Percentiles rank a stretch among this genome's conserved stretches.
Conservation (phyloP, 2,888 invertebrate genomes). For the Eupithecia exiguata region DNA sequence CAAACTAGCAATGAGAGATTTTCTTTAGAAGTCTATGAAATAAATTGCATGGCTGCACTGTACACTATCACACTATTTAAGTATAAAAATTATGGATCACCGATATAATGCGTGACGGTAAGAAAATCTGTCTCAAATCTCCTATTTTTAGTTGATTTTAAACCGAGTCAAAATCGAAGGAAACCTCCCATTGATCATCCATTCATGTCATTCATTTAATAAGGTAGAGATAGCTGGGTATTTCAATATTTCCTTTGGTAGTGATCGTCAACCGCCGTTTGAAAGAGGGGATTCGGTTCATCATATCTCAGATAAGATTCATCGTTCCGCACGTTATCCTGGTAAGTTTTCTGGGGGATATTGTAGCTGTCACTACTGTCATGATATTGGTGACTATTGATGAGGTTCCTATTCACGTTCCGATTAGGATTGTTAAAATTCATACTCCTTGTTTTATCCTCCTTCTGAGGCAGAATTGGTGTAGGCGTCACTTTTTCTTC, state of each 20-base stretch:
- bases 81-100: neutral
- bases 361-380: constrained; percentile 64
- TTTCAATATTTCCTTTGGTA: constrained; percentile 76
- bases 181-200: neutral
- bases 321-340: constrained; percentile 68
- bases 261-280: constrained; percentile 72
- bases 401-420: constrained; percentile 63
- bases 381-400: constrained; percentile 80
- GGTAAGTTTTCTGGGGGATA: constrained; percentile 69
- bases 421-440: constrained; percentile 46
- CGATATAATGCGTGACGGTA: neutral
- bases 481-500: constrained; percentile 79
- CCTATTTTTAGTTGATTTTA: neutral
- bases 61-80: neutral
- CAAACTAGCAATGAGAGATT: constrained; percentile 22
- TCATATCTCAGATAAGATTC: constrained; percentile 74
- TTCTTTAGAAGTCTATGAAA: neutral
- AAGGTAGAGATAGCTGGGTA: neutral
- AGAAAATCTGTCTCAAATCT: neutral
- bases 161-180: neutral
- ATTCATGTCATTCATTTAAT: neutral
- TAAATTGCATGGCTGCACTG: neutral
- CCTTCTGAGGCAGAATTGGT: constrained; percentile 73
- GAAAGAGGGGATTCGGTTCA: constrained; percentile 68
- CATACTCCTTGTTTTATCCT: constrained; percentile 60